Conservation (phyloP, 1,140 invertebrate genomes). For the Hyphantria cunea region DNA sequence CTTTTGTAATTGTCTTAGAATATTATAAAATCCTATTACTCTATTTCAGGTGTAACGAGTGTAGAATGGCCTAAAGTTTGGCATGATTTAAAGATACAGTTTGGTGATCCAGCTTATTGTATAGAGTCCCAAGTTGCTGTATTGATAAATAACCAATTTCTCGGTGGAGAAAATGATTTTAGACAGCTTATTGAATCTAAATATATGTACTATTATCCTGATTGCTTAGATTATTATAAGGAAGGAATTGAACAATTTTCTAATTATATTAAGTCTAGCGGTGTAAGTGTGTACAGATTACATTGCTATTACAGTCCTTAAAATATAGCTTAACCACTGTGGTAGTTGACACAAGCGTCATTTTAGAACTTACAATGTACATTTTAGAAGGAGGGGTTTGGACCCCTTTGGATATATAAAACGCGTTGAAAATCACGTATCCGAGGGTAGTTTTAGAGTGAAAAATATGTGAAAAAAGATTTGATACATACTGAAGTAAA, state of each 20-base stretch:
- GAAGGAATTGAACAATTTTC: conserved; percentile 63
- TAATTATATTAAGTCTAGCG: conserved; percentile 51
- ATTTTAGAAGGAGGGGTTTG: too few relatives aligned
- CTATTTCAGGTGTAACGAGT: conserved; percentile 51
- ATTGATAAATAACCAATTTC: conserved; percentile 65
- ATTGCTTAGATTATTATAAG: conserved; percentile 61
- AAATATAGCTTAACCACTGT: too few relatives aligned
- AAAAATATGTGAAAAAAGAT: too few relatives aligned
- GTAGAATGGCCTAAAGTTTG: conserved; percentile 63
- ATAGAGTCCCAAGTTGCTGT: conserved; percentile 63
- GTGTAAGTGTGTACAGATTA: conserved; percentile 42
- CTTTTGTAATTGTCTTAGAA: too few relatives aligned
- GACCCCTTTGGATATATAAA: too few relatives aligned
- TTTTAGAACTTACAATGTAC: too few relatives aligned
- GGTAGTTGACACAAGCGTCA: too few relatives aligned
- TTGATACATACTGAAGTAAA: too few relatives aligned
- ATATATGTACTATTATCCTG: conserved; percentile 57
- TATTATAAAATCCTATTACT: too few relatives aligned
- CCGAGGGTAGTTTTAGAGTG: too few relatives aligned
- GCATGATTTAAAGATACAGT: conserved; percentile 59
- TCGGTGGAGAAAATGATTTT: conserved; percentile 75
- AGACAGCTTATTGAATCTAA: conserved; percentile 63
- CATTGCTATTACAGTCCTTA: too few relatives aligned
- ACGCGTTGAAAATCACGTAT: too few relatives aligned
- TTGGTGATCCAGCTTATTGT: conserved; percentile 55